Percentiles rank a stretch among this genome's conserved stretches.
phyloP scores from a whole-genome alignment of 2,888 invertebrate species.

The Epicampocera succincta region DNA sequence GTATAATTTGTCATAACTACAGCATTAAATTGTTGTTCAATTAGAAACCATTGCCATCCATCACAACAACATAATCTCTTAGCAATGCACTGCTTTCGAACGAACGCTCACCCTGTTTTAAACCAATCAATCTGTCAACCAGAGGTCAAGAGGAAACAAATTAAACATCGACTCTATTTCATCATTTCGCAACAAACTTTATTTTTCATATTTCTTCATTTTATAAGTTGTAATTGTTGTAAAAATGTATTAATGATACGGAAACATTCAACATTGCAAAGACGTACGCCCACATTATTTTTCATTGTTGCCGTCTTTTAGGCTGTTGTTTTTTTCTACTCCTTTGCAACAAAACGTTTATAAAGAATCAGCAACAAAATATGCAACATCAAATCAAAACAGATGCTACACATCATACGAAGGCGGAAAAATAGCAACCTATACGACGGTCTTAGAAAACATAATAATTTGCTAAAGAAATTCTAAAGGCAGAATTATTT shows the following conservation, averaged over 20 bases:
- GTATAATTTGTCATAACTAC: constrained; percentile 19
- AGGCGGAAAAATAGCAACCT: neutral
- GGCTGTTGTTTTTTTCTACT: constrained; percentile 36
- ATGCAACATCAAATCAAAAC: constrained; percentile 64
- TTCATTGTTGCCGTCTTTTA: constrained; percentile 46
- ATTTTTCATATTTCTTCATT: neutral
- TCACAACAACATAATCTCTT: constrained; percentile 61
- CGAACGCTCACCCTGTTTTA: constrained; percentile 9
- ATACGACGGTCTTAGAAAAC: no score
- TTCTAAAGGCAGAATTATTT: neutral
- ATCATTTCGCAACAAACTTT: constrained; percentile 33
- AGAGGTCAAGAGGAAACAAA: constrained; percentile 59
- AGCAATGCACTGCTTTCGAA: constrained; percentile 14
- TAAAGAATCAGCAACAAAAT: neutral
- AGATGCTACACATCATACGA: constrained; percentile 63
- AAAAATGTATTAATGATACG: constrained; percentile 41
- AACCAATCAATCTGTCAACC: constrained; percentile 67
- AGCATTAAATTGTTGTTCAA: constrained; percentile 62
- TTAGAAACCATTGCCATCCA: constrained; percentile 61
- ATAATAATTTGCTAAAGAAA: constrained; percentile 1
- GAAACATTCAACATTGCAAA: constrained; percentile 41
- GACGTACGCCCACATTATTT: constrained; percentile 66
- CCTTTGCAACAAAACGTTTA: constrained; percentile 1
- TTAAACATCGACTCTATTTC: constrained; percentile 44
- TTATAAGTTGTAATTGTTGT: constrained; percentile 26